phyloP scores from a whole-genome alignment of 1,140 invertebrate species.

The Andrena cerasifolii region DNA sequence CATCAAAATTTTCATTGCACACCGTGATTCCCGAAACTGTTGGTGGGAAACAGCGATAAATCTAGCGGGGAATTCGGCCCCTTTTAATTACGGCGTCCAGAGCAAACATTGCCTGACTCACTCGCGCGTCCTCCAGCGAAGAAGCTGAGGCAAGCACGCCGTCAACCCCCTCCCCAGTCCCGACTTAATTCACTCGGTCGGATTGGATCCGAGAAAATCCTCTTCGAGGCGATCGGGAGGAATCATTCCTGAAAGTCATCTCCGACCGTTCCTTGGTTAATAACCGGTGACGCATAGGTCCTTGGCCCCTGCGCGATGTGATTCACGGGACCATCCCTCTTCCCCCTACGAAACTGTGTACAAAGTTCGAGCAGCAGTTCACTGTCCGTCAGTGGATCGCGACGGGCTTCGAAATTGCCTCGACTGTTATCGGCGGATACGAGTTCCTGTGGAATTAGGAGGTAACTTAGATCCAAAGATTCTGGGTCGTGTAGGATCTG shows the following conservation, averaged over 20 bases:
- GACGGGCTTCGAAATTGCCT: too few relatives aligned
- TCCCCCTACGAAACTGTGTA: conserved; percentile 20
- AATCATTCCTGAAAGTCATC: conserved; percentile 40
- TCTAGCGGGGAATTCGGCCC: background rate
- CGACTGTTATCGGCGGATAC: too few relatives aligned
- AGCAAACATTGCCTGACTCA: conserved; percentile 44
- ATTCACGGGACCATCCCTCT: conserved; percentile 57
- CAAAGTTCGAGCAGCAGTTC: background rate
- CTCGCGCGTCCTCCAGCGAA: conserved; percentile 13
- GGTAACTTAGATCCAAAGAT: too few relatives aligned
- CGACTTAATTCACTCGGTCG: conserved; percentile 50
- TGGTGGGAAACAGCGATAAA: conserved; percentile 1
- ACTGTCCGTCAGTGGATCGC: background rate
- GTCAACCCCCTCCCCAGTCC: conserved; percentile 29
- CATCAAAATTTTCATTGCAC: background rate
- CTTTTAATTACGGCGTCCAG: conserved; percentile 54
- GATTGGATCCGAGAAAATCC: conserved; percentile 52
- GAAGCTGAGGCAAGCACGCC: conserved; percentile 37
- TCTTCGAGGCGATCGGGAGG: conserved; percentile 24
- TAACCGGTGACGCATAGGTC: conserved; percentile 59
- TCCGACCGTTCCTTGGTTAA: conserved; percentile 30
- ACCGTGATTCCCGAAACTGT: background rate
- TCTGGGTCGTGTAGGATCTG: too few relatives aligned
- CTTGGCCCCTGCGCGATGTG: conserved; percentile 27
- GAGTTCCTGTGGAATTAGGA: too few relatives aligned